A percentile compares a stretch with the other conserved stretches of the same genome.
phyloP scores from a whole-genome alignment of 2,113 vertebrate species.

The Lophius piscatorius region DNA sequence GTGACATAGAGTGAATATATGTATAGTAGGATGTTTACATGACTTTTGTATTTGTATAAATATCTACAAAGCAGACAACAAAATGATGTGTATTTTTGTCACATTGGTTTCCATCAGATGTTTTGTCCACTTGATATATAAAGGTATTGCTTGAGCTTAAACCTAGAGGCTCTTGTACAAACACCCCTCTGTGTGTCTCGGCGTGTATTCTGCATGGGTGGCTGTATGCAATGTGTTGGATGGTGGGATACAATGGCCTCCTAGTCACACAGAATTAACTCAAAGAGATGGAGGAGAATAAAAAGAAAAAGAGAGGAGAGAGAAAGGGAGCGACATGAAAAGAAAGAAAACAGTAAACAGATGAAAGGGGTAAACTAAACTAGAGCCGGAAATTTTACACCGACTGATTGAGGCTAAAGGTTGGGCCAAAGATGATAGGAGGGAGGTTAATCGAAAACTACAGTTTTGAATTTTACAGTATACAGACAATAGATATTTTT shows the following conservation, averaged over 20 bases:
- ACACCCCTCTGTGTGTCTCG: slow-evolving; percentile 38
- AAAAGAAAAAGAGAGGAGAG: slow-evolving; percentile 27
- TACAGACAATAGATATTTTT: too few relatives aligned
- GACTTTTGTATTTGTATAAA: too few relatives aligned
- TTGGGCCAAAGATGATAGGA: not conserved
- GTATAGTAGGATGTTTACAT: too few relatives aligned
- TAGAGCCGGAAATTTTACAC: too few relatives aligned
- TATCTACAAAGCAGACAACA: too few relatives aligned
- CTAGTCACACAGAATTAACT: slow-evolving; percentile 61
- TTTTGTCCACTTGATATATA: too few relatives aligned
- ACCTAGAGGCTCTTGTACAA: slow-evolving; percentile 28
- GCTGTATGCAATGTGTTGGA: slow-evolving; percentile 64
- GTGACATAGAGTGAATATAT: too few relatives aligned
- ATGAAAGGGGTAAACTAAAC: slow-evolving; percentile 45
- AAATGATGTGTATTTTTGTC: slow-evolving; percentile 1
- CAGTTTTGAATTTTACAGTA: too few relatives aligned
- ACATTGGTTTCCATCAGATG: too few relatives aligned
- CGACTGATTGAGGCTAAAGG: too few relatives aligned
- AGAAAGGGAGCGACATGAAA: not conserved
- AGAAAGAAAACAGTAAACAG: slow-evolving; percentile 14
- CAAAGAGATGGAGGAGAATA: slow-evolving; percentile 63
- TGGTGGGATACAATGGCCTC: slow-evolving; percentile 55
- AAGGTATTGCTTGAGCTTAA: not conserved
- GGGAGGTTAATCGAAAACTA: too few relatives aligned
- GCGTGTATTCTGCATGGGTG: slow-evolving; percentile 72